phyloP scores from a whole-genome alignment of 2,797 vertebrate genomes.

The Acropternis orthonyx region DNA sequence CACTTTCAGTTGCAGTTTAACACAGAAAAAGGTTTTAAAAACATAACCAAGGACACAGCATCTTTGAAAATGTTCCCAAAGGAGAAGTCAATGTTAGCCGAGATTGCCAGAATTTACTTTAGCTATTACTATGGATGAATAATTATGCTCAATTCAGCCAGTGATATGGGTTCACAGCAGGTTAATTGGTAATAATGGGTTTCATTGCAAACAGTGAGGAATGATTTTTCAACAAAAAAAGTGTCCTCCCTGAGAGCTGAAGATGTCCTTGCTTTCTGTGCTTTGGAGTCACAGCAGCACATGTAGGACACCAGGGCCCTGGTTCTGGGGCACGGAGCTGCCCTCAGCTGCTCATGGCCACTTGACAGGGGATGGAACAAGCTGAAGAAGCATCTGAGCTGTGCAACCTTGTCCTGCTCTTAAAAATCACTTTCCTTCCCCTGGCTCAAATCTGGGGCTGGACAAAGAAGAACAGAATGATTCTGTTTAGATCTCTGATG shows the following conservation, averaged over 20 bases:
- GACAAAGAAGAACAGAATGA: not conserved
- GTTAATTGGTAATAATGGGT: conserved; percentile 85
- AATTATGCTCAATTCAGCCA: conserved; percentile 81
- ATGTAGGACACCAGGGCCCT: not conserved
- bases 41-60: conserved; percentile 71
- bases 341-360: not conserved
- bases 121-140: conserved; percentile 82
- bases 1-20: conserved; percentile 20
- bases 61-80: conserved; percentile 72
- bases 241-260: conserved; percentile 8
- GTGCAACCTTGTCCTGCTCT: not conserved
- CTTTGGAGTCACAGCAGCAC: not conserved
- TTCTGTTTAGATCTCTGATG: not conserved
- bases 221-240: conserved; percentile 70
- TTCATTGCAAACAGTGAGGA: conserved; percentile 76
- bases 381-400: not conserved
- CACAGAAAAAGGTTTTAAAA: conserved; percentile 42
- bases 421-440: not conserved
- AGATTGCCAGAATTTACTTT: conserved; percentile 80
- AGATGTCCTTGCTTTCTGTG: conserved; percentile 29
- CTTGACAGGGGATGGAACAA: not conserved
- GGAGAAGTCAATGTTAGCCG: conserved; percentile 70
- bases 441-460: not conserved
- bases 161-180: conserved; percentile 80
- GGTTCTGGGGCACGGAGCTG: not conserved